These are phyloP conservation scores for Plutomurus gul DNA, from an alignment of 1,140 invertebrate genomes.

Conservation along the genomic window DNA sequence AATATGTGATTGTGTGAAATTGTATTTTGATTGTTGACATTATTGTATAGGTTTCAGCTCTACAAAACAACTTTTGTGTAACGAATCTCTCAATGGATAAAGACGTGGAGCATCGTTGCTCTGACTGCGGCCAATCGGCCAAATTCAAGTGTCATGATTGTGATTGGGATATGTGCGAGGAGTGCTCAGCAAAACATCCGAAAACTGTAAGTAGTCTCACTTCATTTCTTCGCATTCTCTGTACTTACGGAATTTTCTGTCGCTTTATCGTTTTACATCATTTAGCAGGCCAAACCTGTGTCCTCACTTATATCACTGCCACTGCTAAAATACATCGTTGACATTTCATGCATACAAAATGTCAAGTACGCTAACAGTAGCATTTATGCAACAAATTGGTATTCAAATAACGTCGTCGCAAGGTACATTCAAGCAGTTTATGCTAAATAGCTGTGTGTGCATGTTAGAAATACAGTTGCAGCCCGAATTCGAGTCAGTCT, in stretches of 20 bases:
- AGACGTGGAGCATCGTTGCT: constrained; percentile 44
- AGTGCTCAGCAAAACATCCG: constrained; percentile 54
- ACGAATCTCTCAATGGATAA: constrained; percentile 56
- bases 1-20: neutral
- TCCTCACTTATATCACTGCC: no score
- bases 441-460: no score
- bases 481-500: no score
- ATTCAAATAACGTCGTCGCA: no score
- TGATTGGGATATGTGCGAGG: constrained; percentile 57
- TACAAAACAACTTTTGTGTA: constrained; percentile 62
- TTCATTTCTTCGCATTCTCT: neutral
- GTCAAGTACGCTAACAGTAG: no score
- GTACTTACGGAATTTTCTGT: neutral
- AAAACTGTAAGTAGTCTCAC: constrained; percentile 42
- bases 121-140: constrained; percentile 55
- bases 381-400: no score
- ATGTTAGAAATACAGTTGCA: no score
- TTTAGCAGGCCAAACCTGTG: no score
- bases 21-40: constrained; percentile 31
- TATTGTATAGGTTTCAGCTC: constrained; percentile 57
- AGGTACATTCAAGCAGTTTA: no score
- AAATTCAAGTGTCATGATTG: constrained; percentile 57
- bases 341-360: no score
- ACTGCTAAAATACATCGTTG: no score
- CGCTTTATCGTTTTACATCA: neutral